Base-by-base conservation (phyloP, 2,888 invertebrate genomes). In the Pasiphila rectangulata region DNA sequence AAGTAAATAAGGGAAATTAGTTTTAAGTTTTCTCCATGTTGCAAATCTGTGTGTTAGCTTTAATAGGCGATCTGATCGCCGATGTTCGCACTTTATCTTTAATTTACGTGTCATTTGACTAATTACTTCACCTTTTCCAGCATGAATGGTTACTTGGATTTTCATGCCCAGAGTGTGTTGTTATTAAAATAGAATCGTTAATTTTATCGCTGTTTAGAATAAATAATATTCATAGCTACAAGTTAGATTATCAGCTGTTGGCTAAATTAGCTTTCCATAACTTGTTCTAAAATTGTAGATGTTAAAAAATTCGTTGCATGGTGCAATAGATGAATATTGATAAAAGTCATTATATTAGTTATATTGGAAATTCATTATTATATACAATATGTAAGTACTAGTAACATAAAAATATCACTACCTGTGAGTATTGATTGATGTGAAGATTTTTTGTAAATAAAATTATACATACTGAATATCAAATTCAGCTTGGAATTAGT, bases 301-400 rank as follows among this genome's bases (percentile, higher is more conserved):
- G n/a, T n/a, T n/a, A n/a, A n/a, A n/a, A n/a, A n/a, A n/a, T 27
- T 13, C n/a, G 7, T 42, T 37, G 25, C 32, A 35, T 48, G 56
- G 69, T 67, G 67, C 67, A 67, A 67, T 66, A 67, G 52, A 51
- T 44, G 51, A 44, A 53, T 45, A 44, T 47, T 45, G 7, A 21
- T 10, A 34, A 10, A 42, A 48, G 46, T 42, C 15, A 38, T 27
- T 13, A 23, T 10, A 39, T 35, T 48, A 35, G 27, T 39, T 44
- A 10, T 35, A 40, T 40, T 40, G 35, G 29, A 44, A 16, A 19
- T 36, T 24, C 5, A 30, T 16, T 1, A 32, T 17, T 19, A 40
- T 17, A 32, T 36, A n/a, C 19, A 9, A 39, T 29, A 9, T 9
- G 13, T 21, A 12, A 34, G 2, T 17, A 13, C 3, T 23, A 27